Conservation (phyloP, 2,113 vertebrate species). For the Carettochelys insculpta region DNA sequence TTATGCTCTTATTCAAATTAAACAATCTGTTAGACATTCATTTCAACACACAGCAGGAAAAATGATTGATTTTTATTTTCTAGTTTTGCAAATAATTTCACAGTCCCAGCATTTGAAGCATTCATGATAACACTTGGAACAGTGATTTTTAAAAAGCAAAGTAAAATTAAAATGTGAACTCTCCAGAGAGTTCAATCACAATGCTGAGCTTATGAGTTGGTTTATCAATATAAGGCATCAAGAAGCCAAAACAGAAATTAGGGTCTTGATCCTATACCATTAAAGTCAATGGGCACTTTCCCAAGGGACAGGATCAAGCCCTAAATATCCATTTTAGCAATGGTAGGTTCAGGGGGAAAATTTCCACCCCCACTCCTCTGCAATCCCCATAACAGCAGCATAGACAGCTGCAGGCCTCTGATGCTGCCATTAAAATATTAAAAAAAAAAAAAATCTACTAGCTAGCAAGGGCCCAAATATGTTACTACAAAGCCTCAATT, state of each 20-base stretch:
- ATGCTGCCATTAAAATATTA: background rate
- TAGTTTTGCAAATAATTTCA: conserved; percentile 46
- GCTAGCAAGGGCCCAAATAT: background rate
- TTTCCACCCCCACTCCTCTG: background rate
- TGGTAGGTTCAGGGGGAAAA: background rate
- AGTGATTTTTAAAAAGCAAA: conserved; percentile 29
- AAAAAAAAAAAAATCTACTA: background rate
- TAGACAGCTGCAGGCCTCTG: background rate
- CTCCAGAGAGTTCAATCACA: background rate
- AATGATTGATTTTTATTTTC: conserved; percentile 57
- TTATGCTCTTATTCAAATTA: conserved; percentile 52
- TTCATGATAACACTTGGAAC: conserved; percentile 13
- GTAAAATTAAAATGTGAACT: conserved; percentile 7
- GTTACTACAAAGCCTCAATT: background rate
- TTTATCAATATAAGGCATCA: background rate
- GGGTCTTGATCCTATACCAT: background rate
- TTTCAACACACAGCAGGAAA: conserved; percentile 58
- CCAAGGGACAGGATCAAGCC: background rate
- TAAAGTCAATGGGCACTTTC: background rate
- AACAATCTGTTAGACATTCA: conserved; percentile 56
- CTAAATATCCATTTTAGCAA: conserved; percentile 1
- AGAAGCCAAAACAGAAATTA: background rate
- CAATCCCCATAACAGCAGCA: background rate
- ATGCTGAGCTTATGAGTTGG: background rate
- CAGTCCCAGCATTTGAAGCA: conserved; percentile 6